These are phyloP conservation scores for Myotis lucifugus DNA, from an alignment of 2,113 vertebrate species.

Conservation along the genomic window DNA sequence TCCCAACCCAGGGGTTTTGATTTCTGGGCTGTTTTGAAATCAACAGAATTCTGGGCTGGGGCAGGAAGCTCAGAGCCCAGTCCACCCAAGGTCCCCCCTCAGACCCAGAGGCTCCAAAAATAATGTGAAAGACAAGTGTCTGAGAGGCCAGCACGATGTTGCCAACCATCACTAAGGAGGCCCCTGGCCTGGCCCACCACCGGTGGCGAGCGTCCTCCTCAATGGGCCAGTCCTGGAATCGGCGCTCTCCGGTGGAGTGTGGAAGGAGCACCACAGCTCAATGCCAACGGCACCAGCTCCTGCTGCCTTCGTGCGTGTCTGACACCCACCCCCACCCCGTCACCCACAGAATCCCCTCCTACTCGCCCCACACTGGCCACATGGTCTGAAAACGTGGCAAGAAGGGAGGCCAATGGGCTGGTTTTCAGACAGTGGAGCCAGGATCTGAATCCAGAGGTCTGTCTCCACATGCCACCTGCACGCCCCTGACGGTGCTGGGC, in stretches of 20 bases:
- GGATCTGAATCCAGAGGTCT: background rate
- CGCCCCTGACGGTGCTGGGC: accelerated
- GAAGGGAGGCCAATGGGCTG: background rate
- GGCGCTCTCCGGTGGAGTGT: accelerated
- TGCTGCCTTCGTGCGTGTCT: accelerated
- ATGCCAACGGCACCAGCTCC: accelerated
- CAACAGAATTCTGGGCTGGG: background rate
- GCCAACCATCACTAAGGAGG: background rate
- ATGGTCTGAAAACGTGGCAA: background rate
- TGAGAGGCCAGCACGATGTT: background rate
- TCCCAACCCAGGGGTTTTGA: background rate
- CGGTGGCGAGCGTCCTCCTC: no score
- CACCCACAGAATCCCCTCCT: background rate
- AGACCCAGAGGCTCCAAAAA: background rate
- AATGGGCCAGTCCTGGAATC: background rate
- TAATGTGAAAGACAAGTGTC: background rate
- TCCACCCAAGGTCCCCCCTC: background rate
- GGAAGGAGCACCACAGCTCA: background rate
- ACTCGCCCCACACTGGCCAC: accelerated
- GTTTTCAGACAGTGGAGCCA: background rate
- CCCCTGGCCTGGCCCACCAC: background rate
- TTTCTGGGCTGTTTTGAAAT: background rate
- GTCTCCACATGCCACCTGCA: background rate
- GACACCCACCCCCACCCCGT: no score
- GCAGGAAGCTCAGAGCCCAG: background rate